Evolutionary conservation across 2,797 vertebrate species (phyloP).

Genomic region (Danio choprae): DNA sequence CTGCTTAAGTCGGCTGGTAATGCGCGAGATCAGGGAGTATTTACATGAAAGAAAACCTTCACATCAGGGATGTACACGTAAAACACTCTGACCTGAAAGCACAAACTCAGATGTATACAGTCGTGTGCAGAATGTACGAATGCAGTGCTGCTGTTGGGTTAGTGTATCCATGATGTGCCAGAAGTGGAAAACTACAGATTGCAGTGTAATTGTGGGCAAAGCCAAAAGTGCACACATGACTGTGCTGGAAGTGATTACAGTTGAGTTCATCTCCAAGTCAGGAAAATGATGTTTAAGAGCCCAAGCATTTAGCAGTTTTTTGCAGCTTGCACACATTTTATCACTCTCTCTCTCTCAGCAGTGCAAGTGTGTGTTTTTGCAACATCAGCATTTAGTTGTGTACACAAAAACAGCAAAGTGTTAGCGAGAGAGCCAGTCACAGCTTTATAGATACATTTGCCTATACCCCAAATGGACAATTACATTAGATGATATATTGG

Average conservation of each 20-base stretch:
- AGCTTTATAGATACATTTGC: conserved; percentile 16
- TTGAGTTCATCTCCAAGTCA: conserved; percentile 67
- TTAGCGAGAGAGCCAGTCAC: conserved; percentile 8
- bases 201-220: conserved; percentile 47
- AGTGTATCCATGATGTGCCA: conserved; percentile 23
- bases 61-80: not conserved
- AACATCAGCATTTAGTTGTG: conserved; percentile 27
- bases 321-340: conserved; percentile 31
- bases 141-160: conserved; percentile 4
- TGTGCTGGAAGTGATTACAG: conserved; percentile 71
- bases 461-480: not conserved
- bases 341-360: conserved; percentile 25
- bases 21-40: not conserved
- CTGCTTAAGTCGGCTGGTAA: not conserved
- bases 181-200: conserved; percentile 54
- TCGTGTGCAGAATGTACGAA: not conserved
- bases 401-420: conserved; percentile 8
- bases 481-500: not conserved
- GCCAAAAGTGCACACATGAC: conserved; percentile 40
- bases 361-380: conserved; percentile 15
- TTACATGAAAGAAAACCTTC: conserved; percentile 1
- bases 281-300: conserved; percentile 52
- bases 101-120: not conserved
- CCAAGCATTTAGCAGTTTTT: conserved; percentile 60
- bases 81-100: not conserved